Conservation (phyloP, 2,888 invertebrate species). For the Leptura quadrifasciata region DNA sequence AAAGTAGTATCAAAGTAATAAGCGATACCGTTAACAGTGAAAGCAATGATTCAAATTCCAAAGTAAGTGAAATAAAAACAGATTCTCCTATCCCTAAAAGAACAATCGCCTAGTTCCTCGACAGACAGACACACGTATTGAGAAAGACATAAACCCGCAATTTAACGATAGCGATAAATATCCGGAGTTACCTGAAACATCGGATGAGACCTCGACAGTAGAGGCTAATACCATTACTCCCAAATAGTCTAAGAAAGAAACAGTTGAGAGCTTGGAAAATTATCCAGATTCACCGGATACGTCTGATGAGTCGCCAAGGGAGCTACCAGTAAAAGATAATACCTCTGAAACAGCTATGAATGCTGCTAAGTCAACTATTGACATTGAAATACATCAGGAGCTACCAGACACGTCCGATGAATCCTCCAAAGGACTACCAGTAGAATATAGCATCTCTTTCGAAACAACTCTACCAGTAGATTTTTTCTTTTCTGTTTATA, state of each 20-base stretch:
- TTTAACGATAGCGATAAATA: not conserved
- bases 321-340: not conserved
- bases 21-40: not conserved
- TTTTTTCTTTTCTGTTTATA: conserved; percentile 5
- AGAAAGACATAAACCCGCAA: not conserved
- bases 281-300: no score
- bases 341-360: not conserved
- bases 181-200: not conserved
- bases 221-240: no score
- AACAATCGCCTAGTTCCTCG: not conserved
- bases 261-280: no score
- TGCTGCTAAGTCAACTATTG: not conserved
- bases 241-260: no score
- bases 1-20: no score
- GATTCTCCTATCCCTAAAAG: conserved; percentile 13
- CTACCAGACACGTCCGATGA: not conserved
- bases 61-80: conserved; percentile 30
- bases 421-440: no score
- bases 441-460: no score
- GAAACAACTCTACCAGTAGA: no score
- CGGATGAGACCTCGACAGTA: not conserved
- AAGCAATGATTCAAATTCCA: conserved; percentile 1
- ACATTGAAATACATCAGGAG: not conserved
- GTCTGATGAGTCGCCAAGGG: not conserved
- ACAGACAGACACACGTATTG: not conserved